phyloP scores from a whole-genome alignment of 1,140 invertebrate species.

The Dryas iulia region DNA sequence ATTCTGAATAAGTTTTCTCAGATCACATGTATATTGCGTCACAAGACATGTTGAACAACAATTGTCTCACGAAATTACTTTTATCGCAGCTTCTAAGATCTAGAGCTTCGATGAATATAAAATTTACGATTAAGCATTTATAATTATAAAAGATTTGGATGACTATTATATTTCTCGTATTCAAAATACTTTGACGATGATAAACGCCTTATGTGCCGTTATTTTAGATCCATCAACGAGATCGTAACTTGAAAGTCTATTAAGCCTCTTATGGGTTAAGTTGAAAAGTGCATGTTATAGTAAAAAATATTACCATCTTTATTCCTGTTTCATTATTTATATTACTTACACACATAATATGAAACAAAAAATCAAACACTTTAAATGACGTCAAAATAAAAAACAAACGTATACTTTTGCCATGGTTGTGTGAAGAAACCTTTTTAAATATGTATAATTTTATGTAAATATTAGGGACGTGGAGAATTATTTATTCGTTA shows the following conservation, averaged over 20 bases:
- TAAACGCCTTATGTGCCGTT: neutral
- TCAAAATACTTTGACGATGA: neutral
- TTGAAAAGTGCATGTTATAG: neutral
- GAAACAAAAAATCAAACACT: too few relatives aligned
- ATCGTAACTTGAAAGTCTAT: neutral
- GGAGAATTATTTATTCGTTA: too few relatives aligned
- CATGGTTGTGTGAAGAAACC: too few relatives aligned
- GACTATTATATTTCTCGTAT: neutral
- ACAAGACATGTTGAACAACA: neutral
- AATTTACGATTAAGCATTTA: neutral
- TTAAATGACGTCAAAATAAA: too few relatives aligned
- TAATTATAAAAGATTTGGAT: neutral
- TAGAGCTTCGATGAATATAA: neutral
- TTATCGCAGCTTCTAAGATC: neutral
- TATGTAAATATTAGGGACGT: too few relatives aligned
- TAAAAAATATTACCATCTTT: neutral
- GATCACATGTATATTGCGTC: slow-evolving; percentile 11
- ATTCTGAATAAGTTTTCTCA: slow-evolving; percentile 2
- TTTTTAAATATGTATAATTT: too few relatives aligned
- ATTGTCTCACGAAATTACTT: neutral
- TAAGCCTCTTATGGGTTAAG: neutral
- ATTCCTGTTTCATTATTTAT: neutral
- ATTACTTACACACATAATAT: neutral
- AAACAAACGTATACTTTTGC: neutral
- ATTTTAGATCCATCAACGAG: neutral